phyloP scores from a whole-genome alignment of 2,888 invertebrate species.

The Hypercompe scribonia region DNA sequence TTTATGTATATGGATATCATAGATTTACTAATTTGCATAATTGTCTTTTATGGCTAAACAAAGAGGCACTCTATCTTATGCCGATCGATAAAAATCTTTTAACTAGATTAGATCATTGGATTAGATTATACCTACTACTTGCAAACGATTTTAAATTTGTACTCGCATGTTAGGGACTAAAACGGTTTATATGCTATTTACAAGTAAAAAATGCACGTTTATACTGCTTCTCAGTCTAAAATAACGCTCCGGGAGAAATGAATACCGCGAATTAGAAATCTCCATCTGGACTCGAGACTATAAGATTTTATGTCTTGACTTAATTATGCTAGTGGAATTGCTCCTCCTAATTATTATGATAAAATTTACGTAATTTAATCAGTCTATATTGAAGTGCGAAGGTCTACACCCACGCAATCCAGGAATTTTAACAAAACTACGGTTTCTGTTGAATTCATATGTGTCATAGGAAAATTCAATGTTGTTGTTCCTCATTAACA shows the following conservation, averaged over 20 bases:
- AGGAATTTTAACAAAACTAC: neutral
- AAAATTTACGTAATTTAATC: neutral
- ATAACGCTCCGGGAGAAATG: neutral
- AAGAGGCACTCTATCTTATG: neutral
- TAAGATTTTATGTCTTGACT: neutral
- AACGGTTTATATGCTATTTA: neutral
- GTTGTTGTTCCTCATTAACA: conserved; percentile 1
- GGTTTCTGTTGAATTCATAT: neutral
- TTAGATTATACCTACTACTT: neutral
- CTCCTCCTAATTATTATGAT: neutral
- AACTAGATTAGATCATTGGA: neutral
- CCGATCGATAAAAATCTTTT: neutral
- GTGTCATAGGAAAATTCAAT: conserved; percentile 7
- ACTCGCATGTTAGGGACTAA: neutral
- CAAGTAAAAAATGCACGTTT: too few species aligned
- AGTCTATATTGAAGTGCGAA: neutral
- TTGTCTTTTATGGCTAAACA: neutral
- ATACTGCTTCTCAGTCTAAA: too few species aligned
- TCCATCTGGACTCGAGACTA: neutral
- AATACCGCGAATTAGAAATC: neutral
- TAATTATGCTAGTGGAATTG: too few species aligned
- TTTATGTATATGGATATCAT: neutral
- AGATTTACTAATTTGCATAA: neutral
- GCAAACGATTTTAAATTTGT: neutral
- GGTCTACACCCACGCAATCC: neutral